A percentile compares a stretch with the other conserved stretches of the same genome.
phyloP scores from a whole-genome alignment of 2,888 invertebrate species.

The Drosophila acutilabella region DNA sequence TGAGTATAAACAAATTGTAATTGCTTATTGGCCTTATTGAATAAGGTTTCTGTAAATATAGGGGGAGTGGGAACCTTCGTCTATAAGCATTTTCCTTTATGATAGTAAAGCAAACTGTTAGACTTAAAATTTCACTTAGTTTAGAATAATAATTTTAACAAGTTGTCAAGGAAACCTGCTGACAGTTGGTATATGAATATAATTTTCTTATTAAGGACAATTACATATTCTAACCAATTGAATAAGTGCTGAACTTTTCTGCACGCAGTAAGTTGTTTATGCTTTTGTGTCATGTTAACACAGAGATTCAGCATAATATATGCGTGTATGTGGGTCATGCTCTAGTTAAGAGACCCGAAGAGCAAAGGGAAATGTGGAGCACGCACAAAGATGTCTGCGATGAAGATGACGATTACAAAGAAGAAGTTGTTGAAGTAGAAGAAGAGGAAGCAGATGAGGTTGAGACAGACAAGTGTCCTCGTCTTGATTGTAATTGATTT shows the following conservation, averaged over 20 bases:
- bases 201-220: neutral
- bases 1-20: slow-evolving; percentile 24
- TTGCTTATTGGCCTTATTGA: too few species aligned
- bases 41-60: too few species aligned
- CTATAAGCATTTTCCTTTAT: too few species aligned
- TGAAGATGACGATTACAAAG: neutral
- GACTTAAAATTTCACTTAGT: too few species aligned
- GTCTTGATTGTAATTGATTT: slow-evolving; percentile 21
- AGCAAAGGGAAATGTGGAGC: slow-evolving; percentile 3
- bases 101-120: too few species aligned
- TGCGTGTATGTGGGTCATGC: slow-evolving; percentile 70
- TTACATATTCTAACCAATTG: slow-evolving; percentile 12
- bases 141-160: neutral
- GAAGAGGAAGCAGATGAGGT: slow-evolving; percentile 25
- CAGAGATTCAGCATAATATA: neutral
- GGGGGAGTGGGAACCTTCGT: too few species aligned
- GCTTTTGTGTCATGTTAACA: slow-evolving; percentile 37
- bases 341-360: slow-evolving; percentile 51
- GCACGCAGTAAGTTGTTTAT: slow-evolving; percentile 38
- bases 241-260: slow-evolving; percentile 18
- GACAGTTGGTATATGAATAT: neutral
- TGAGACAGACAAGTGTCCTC: too few species aligned
- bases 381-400: slow-evolving; percentile 7
- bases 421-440: neutral
- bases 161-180: slow-evolving; percentile 11